Conservation (phyloP, 2,888 invertebrate species). For the Sthenelais limicola region DNA sequence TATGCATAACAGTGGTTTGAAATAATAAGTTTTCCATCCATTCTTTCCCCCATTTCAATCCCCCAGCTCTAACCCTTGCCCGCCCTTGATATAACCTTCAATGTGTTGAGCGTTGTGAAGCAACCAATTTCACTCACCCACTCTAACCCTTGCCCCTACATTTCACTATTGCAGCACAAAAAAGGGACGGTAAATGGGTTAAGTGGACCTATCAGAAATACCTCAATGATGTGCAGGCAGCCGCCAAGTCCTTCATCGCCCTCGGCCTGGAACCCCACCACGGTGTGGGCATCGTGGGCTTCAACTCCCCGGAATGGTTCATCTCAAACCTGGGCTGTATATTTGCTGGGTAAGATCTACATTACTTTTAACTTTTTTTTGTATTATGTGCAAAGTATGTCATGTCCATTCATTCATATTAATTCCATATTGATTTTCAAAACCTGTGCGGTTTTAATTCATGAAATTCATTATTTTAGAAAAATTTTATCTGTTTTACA, state of each 20-base stretch:
- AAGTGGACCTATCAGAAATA: constrained; percentile 77
- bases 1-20: not conserved
- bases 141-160: not conserved
- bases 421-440: no score
- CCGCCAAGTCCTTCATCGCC: constrained; percentile 85
- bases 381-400: no score
- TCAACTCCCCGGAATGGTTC: constrained; percentile 92
- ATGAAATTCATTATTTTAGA: no score
- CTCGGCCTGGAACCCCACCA: constrained; percentile 83
- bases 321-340: constrained; percentile 88
- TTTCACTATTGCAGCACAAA: constrained; percentile 54
- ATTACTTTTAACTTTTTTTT: no score
- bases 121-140: no score
- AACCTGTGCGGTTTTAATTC: no score
- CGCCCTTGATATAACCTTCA: no score
- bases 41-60: not conserved
- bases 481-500: no score
- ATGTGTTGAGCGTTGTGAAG: no score
- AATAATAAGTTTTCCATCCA: not conserved
- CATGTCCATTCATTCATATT: no score
- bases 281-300: constrained; percentile 89
- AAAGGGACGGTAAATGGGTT: constrained; percentile 58
- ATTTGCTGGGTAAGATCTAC: constrained; percentile 86
- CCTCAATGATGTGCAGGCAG: constrained; percentile 80
- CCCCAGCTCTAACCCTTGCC: not conserved